Conservation (phyloP, 2,113 vertebrate genomes). For the Thomomys bottae region DNA sequence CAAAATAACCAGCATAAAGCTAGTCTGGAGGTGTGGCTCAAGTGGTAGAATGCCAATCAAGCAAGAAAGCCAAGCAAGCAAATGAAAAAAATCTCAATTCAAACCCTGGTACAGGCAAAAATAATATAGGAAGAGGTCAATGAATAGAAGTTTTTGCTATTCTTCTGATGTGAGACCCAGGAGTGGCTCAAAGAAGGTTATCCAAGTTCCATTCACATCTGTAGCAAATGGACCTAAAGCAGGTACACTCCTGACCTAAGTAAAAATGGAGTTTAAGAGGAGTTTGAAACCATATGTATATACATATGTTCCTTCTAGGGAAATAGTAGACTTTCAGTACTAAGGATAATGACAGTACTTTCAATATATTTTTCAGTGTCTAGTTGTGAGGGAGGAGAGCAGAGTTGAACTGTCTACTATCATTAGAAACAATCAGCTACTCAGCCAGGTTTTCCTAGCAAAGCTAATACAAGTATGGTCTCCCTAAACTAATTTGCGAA, state of each 20-base stretch:
- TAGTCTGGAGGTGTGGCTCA: too few relatives aligned
- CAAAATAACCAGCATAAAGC: too few relatives aligned
- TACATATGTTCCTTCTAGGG: not conserved
- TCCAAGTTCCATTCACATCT: not conserved
- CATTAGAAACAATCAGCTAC: not conserved
- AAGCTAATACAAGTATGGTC: not conserved
- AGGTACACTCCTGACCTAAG: not conserved
- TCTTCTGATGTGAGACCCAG: not conserved
- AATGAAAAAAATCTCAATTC: too few relatives aligned
- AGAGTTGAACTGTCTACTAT: not conserved
- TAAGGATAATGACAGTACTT: constrained; percentile 15
- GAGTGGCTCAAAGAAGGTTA: not conserved
- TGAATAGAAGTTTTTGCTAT: not conserved
- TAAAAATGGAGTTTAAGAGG: not conserved
- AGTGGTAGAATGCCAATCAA: too few relatives aligned
- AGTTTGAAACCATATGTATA: not conserved
- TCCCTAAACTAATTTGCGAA: not conserved
- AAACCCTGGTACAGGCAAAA: too few relatives aligned
- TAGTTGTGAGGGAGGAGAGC: not conserved
- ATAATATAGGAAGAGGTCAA: not conserved
- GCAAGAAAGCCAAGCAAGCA: too few relatives aligned
- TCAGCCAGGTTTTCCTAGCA: not conserved
- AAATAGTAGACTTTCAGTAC: not conserved
- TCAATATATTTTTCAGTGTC: not conserved
- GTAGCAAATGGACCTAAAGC: not conserved